Evolutionary conservation across 1,140 invertebrate species (phyloP), one percentile per base, ranked within the genome.

Genomic region (Zelostemma sp.): DNA sequence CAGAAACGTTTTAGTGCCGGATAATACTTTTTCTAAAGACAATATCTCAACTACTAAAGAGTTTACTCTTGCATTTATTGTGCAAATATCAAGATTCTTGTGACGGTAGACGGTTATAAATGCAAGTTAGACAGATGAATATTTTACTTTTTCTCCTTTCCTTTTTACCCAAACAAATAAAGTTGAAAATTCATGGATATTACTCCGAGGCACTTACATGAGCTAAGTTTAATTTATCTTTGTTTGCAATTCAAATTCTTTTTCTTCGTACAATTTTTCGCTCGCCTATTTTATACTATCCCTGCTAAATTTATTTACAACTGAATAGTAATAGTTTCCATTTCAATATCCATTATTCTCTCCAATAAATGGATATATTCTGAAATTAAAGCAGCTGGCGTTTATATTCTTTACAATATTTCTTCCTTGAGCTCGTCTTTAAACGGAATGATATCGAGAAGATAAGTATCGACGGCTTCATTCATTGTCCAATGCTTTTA

Each of bases 401-500:
- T 72, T 73, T 64, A 71, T 71, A 68, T 71, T 71, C 61, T 74
- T 68, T 51, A 43, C 38, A 65, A 56, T 62, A 74, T 72, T 55
- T 55, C 57, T 61, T 60, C 16, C 48, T 56, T 41, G 54, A 50
- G 53, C 72, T 69, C 62, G 62, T 63, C 54, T 65, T 68, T 49
- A 62, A 68, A 71, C 65, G 49, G 67, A 72, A 69, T 74, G 73
- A 75, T 77, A 70, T 72, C 71, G 62, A 33, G 40, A 38, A 61
- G 63, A 68, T 72, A 73, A 78, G 61, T 63, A 71, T 68, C 63
- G 65, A 70, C 55, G 68, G 67, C 64, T 76, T 80, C 80, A 80
- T 83, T 82, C 81, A 81, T 82, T 75, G 75, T 72, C 74, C 74
- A 81, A 46, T 46, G 43, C 80, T 80, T 78, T 83, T 79, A 82